phyloP scores from a whole-genome alignment of 2,113 vertebrate species.

The Podilymbus podiceps region DNA sequence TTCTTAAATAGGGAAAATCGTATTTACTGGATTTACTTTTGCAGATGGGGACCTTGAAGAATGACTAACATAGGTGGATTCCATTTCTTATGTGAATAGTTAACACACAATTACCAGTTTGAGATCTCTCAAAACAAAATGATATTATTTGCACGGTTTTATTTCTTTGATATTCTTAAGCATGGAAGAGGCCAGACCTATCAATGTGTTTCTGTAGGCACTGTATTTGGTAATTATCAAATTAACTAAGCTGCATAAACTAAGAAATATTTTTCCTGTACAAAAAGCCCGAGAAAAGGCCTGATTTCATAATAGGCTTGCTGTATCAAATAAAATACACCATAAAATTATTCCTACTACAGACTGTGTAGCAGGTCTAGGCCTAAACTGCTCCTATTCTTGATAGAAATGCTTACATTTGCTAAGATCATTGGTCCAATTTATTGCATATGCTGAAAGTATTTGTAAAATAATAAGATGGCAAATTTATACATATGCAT shows the following conservation, averaged over 20 bases:
- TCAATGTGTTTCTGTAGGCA: background rate
- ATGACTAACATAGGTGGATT: background rate
- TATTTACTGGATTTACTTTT: background rate
- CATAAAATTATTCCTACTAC: background rate
- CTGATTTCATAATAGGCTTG: background rate
- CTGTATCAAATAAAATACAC: background rate
- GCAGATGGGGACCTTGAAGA: background rate
- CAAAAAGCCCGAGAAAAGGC: background rate
- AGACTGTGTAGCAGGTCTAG: background rate
- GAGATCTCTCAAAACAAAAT: conserved; percentile 44
- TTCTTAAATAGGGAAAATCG: background rate
- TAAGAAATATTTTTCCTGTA: background rate
- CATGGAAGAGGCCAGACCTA: background rate
- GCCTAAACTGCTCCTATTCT: background rate
- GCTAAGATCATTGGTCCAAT: conserved; percentile 5
- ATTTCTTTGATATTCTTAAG: conserved; percentile 6
- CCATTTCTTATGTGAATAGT: background rate
- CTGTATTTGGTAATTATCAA: background rate
- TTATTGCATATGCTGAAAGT: background rate
- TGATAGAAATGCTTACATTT: background rate
- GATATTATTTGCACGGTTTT: conserved; percentile 43
- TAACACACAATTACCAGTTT: background rate
- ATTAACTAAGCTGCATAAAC: background rate
- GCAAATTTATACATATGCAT: background rate
- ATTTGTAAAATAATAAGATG: background rate